Percentiles rank a stretch among this genome's conserved stretches.
Conservation (phyloP, 1,140 invertebrate genomes). For the Pseudachorutes palmiensis region DNA sequence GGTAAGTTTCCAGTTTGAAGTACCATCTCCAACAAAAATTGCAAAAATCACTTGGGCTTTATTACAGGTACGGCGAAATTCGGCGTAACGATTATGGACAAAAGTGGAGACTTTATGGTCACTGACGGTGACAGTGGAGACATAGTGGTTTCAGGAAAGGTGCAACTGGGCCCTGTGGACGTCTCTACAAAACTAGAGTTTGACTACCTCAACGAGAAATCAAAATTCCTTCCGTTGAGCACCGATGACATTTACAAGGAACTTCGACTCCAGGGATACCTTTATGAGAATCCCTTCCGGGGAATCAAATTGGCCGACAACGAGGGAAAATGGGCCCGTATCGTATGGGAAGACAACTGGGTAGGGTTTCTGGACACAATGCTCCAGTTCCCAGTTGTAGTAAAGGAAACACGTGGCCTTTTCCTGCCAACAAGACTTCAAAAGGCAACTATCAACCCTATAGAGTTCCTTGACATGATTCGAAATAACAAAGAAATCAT, state of each 20-base stretch:
- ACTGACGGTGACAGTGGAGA: conserved; percentile 72
- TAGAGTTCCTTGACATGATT: conserved; percentile 15
- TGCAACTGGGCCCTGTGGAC: too few species aligned
- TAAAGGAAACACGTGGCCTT: conserved; percentile 63
- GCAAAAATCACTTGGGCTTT: conserved; percentile 77
- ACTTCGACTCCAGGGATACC: conserved; percentile 82
- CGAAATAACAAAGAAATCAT: conserved; percentile 17
- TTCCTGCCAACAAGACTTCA: conserved; percentile 82
- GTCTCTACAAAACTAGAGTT: too few species aligned
- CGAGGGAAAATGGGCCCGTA: conserved; percentile 49
- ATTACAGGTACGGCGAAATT: conserved; percentile 77
- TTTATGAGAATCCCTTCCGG: conserved; percentile 80
- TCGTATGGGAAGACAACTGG: conserved; percentile 83
- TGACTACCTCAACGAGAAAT: too few species aligned
- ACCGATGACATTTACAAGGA: conserved; percentile 86
- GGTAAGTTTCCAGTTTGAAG: background rate
- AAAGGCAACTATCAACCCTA: conserved; percentile 70
- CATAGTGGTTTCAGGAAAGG: conserved; percentile 70
- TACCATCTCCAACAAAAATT: conserved; percentile 52
- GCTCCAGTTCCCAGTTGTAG: conserved; percentile 82
- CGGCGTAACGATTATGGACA: conserved; percentile 76
- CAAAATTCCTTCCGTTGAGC: conserved; percentile 51
- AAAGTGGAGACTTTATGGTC: conserved; percentile 84
- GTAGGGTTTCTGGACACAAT: conserved; percentile 89
- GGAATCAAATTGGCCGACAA: conserved; percentile 64